Evolutionary conservation across 2,113 vertebrate species (phyloP).

Genomic region (Carollia perspicillata): DNA sequence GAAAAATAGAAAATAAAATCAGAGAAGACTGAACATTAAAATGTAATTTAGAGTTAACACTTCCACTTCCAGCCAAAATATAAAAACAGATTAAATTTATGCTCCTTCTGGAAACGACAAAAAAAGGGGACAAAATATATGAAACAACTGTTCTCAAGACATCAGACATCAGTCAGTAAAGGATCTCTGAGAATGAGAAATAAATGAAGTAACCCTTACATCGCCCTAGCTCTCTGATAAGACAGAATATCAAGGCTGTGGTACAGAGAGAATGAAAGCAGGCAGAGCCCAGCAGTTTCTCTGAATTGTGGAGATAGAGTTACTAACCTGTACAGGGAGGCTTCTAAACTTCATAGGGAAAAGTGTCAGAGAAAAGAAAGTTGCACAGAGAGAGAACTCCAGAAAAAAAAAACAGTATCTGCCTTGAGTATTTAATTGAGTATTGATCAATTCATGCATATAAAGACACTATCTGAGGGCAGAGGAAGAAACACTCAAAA

Average conservation of each 20-base stretch:
- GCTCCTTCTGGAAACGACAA: neutral
- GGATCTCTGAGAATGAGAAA: neutral
- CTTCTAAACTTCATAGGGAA: neutral
- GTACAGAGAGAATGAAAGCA: neutral
- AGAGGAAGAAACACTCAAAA: neutral
- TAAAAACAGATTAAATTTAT: neutral
- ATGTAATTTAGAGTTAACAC: constrained; percentile 54
- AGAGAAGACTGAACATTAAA: constrained; percentile 46
- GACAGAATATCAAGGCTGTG: neutral
- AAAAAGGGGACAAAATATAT: neutral
- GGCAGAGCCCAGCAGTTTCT: neutral
- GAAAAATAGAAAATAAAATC: constrained; percentile 33
- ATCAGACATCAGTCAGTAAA: neutral
- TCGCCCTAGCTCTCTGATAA: neutral
- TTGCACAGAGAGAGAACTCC: neutral
- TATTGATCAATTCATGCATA: neutral
- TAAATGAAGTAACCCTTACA: neutral
- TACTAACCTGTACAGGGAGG: neutral
- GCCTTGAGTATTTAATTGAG: neutral
- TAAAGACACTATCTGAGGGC: neutral
- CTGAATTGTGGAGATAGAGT: neutral
- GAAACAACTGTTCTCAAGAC: neutral
- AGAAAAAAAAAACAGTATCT: neutral
- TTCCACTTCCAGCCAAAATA: constrained; percentile 2
- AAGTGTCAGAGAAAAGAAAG: neutral